Percentiles rank a stretch among this genome's conserved stretches.
Evolutionary conservation across 2,888 invertebrate species (phyloP).

Genomic region (Cephus rjabovi): DNA sequence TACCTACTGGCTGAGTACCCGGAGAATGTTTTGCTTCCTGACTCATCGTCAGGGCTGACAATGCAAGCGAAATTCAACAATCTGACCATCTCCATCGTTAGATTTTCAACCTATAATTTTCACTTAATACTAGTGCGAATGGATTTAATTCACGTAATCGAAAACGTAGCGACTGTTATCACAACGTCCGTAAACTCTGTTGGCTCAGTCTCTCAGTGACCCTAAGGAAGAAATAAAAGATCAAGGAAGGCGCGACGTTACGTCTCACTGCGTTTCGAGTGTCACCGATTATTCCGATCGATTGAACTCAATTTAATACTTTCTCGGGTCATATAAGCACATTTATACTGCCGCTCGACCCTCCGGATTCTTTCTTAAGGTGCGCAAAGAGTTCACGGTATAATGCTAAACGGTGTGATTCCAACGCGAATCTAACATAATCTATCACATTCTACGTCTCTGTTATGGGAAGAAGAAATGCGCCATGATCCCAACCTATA

Average conservation of each 20-base stretch:
- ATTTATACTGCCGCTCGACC: not conserved
- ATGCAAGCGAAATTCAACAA: not conserved
- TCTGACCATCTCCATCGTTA: not conserved
- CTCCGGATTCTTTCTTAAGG: not conserved
- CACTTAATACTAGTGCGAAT: not conserved
- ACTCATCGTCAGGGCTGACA: not conserved
- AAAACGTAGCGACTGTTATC: not conserved
- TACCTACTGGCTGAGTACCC: not conserved
- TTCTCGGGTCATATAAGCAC: constrained; percentile 2
- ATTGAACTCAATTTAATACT: constrained; percentile 12
- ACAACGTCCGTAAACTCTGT: not conserved
- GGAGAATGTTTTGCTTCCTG: not conserved
- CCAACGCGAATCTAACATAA: not conserved
- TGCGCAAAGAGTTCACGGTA: not conserved
- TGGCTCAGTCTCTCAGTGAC: not conserved
- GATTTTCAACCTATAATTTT: not conserved
- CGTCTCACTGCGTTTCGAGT: not conserved
- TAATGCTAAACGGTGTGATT: not conserved
- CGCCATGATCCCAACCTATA: not conserved
- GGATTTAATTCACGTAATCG: not conserved
- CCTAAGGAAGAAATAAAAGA: not conserved
- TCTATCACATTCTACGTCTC: not conserved
- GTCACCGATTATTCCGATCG: constrained; percentile 12
- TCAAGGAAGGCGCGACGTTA: not conserved
- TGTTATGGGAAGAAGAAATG: not conserved